phyloP scores from a whole-genome alignment of 2,113 vertebrate species.

The Tenebrosternarchus preto region DNA sequence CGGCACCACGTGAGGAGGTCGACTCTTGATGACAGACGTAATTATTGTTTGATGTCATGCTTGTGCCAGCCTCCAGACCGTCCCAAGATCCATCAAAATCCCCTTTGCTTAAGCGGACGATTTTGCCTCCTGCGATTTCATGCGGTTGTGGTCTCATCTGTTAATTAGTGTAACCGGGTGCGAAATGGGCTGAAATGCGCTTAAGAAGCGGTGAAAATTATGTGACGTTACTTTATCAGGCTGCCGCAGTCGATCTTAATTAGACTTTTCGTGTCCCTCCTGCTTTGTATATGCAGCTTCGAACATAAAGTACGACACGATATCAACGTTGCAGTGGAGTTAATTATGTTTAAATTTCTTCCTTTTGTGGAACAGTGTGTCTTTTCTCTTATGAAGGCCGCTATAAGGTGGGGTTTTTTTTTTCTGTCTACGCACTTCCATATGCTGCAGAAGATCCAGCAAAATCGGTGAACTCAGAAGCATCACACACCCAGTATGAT shows the following conservation, averaged over 20 bases:
- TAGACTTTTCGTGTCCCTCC: slow-evolving; percentile 57
- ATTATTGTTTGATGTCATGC: slow-evolving; percentile 66
- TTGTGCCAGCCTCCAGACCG: slow-evolving; percentile 56
- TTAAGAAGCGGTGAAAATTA: slow-evolving; percentile 82
- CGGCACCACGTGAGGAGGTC: slow-evolving; percentile 35
- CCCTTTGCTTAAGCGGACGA: slow-evolving; percentile 73
- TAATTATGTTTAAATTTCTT: slow-evolving; percentile 54
- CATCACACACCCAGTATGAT: background rate
- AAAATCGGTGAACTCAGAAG: background rate
- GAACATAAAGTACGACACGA: slow-evolving; percentile 46
- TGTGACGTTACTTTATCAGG: slow-evolving; percentile 80
- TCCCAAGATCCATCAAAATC: slow-evolving; percentile 80
- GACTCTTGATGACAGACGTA: slow-evolving; percentile 62
- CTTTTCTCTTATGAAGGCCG: slow-evolving; percentile 11
- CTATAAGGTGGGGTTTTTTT: slow-evolving; percentile 24
- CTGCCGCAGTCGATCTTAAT: slow-evolving; percentile 82
- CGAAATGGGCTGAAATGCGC: slow-evolving; percentile 78
- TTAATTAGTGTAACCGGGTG: slow-evolving; percentile 86
- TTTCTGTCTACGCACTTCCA: slow-evolving; percentile 19
- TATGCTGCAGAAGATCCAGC: background rate
- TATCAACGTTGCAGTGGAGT: slow-evolving; percentile 42
- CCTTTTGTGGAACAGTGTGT: slow-evolving; percentile 20
- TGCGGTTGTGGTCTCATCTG: slow-evolving; percentile 81
- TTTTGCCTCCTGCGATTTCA: slow-evolving; percentile 86
- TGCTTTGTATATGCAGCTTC: slow-evolving; percentile 51